These are phyloP conservation scores for Rotaria sp. DNA, from an alignment of 2,888 invertebrate genomes.

Conservation along the genomic window DNA sequence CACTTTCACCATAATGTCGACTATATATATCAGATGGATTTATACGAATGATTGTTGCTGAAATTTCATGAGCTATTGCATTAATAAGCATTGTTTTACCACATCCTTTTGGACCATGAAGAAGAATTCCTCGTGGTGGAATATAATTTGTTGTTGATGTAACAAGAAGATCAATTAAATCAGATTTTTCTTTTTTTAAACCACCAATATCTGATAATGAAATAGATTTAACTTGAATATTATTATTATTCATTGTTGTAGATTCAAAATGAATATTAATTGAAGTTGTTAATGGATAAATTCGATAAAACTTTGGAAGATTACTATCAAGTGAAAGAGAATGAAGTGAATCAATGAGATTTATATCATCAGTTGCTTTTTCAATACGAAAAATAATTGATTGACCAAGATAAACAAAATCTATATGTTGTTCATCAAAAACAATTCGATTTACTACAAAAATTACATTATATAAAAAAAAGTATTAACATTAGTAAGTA, in stretches of 20 bases:
- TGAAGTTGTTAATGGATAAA: neutral
- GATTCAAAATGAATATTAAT: conserved; percentile 8
- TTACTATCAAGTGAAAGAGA: neutral
- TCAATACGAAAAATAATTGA: neutral
- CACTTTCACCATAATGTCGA: conserved; percentile 39
- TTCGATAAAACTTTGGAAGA: neutral
- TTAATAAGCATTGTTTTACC: conserved; percentile 36
- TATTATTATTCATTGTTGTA: neutral
- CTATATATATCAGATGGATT: conserved; percentile 34
- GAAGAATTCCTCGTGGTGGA: conserved; percentile 26
- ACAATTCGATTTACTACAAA: neutral
- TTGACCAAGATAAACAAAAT: conserved; percentile 30
- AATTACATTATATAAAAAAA: neutral
- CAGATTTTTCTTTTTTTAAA: conserved; percentile 32
- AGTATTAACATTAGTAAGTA: neutral
- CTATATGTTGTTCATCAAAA: neutral
- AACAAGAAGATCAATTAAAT: conserved; percentile 36
- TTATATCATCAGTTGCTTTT: neutral
- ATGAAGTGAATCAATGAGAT: neutral
- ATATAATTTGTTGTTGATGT: neutral
- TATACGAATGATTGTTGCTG: conserved; percentile 26
- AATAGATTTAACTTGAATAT: neutral
- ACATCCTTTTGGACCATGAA: conserved; percentile 38
- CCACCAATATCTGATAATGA: conserved; percentile 35
- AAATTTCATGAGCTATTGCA: conserved; percentile 31